These are phyloP conservation scores for Beris morrisii DNA, from an alignment of 2,888 invertebrate species.

Conservation along the genomic window DNA sequence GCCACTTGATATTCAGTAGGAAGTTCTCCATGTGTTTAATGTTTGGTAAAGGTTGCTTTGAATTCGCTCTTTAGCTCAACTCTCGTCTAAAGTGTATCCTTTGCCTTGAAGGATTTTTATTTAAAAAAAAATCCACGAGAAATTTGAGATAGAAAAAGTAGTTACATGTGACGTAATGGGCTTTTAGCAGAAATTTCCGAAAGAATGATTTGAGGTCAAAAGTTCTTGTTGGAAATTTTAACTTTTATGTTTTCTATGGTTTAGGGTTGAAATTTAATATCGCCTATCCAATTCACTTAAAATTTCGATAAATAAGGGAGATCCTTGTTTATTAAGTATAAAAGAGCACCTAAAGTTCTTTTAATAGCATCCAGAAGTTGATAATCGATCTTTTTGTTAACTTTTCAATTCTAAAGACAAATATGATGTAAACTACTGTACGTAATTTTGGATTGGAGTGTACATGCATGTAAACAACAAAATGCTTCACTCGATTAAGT, in stretches of 20 bases:
- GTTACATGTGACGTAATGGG: slow-evolving; percentile 19
- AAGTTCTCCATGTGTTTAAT: slow-evolving; percentile 28
- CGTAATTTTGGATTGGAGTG: too few species aligned
- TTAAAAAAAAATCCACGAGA: not conserved
- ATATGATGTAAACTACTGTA: too few species aligned
- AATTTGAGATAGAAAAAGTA: slow-evolving; percentile 20
- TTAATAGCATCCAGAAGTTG: too few species aligned
- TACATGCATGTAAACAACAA: too few species aligned
- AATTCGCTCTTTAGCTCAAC: not conserved
- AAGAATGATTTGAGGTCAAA: slow-evolving; percentile 17
- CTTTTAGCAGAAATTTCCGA: slow-evolving; percentile 18
- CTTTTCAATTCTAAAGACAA: too few species aligned
- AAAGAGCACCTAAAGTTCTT: too few species aligned
- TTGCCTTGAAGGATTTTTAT: slow-evolving; percentile 1
- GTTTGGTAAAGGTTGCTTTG: slow-evolving; percentile 2
- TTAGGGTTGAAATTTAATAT: too few species aligned
- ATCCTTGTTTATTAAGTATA: too few species aligned
- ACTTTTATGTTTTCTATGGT: slow-evolving; percentile 18
- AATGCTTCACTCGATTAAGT: too few species aligned
- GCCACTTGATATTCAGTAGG: slow-evolving; percentile 36
- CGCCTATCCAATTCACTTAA: too few species aligned
- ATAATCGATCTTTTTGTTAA: too few species aligned
- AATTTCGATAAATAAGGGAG: too few species aligned
- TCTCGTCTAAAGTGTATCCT: slow-evolving; percentile 9
- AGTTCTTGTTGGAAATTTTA: slow-evolving; percentile 19